Conservation (phyloP, 2,888 invertebrate species). For the Furcula furcula region DNA sequence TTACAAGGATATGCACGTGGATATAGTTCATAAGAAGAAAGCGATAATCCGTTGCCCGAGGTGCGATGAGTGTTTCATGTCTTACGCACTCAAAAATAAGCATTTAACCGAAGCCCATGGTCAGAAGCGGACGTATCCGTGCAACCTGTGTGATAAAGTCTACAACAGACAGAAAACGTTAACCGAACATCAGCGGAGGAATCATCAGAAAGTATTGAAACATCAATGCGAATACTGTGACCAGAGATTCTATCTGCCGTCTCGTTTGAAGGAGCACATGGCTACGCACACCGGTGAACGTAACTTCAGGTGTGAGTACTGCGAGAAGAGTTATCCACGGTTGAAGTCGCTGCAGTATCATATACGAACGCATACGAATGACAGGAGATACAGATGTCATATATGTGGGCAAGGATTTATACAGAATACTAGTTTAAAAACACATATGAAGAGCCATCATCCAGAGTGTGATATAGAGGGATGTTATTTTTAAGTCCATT, state of each 20-base stretch:
- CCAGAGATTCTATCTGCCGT: constrained; percentile 74
- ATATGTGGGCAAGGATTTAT: constrained; percentile 81
- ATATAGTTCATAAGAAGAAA: constrained; percentile 70
- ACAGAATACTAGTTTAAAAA: constrained; percentile 81
- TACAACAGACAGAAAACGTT: constrained; percentile 70
- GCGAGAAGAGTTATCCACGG: constrained; percentile 83
- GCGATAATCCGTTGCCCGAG: constrained; percentile 67
- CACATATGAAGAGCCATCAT: constrained; percentile 82
- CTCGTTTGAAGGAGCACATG: constrained; percentile 73
- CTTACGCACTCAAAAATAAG: constrained; percentile 66
- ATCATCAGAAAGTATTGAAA: constrained; percentile 70
- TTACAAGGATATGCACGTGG: constrained; percentile 72
- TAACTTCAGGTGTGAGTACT: constrained; percentile 80
- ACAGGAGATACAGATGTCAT: constrained; percentile 79
- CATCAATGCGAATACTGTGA: constrained; percentile 81
- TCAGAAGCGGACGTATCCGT: constrained; percentile 67
- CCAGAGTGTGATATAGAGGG: constrained; percentile 70
- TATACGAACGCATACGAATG: constrained; percentile 81
- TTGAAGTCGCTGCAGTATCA: constrained; percentile 82
- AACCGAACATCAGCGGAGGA: constrained; percentile 66
- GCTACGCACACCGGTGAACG: constrained; percentile 79
- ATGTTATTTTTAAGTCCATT: constrained; percentile 48
- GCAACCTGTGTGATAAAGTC: constrained; percentile 71
- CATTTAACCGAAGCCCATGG: constrained; percentile 71
- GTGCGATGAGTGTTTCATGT: constrained; percentile 74